Conservation (phyloP, 2,888 invertebrate species). For the Atrina japonica region DNA sequence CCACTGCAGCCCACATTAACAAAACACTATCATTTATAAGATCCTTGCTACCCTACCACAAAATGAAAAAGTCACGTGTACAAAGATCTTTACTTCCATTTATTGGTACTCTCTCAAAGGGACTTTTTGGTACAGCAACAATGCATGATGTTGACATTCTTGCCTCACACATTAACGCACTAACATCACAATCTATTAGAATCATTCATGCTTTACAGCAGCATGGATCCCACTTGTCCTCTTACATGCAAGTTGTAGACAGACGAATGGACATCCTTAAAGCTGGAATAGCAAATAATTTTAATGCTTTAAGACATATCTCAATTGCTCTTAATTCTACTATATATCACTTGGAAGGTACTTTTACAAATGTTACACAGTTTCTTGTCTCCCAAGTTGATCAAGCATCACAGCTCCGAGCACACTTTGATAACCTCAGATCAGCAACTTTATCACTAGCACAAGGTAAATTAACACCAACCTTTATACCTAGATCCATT, state of each 20-base stretch:
- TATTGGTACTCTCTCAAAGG: conserved; percentile 20
- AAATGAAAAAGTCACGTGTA: background rate
- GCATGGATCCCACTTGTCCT: conserved; percentile 39
- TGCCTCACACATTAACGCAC: conserved; percentile 32
- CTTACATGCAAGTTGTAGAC: conserved; percentile 30
- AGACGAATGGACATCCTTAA: conserved; percentile 38
- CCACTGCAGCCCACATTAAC: background rate
- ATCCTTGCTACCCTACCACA: background rate
- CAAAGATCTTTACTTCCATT: conserved; percentile 22
- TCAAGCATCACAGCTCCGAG: conserved; percentile 8
- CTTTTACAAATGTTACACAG: conserved; percentile 20
- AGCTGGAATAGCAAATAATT: conserved; percentile 37
- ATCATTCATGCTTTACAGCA: conserved; percentile 26
- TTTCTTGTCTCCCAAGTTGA: conserved; percentile 19
- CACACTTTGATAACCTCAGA: conserved; percentile 32
- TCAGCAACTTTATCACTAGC: conserved; percentile 9
- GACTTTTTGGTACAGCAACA: conserved; percentile 22
- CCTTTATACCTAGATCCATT: background rate
- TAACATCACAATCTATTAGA: conserved; percentile 17
- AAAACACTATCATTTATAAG: background rate
- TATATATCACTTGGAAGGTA: conserved; percentile 15
- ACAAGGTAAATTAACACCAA: conserved; percentile 6
- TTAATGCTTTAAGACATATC: conserved; percentile 30
- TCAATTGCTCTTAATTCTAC: conserved; percentile 22
- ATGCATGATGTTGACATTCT: conserved; percentile 22